Evolutionary conservation across 1,140 invertebrate genomes (phyloP).

Genomic region (Idris sp.): DNA sequence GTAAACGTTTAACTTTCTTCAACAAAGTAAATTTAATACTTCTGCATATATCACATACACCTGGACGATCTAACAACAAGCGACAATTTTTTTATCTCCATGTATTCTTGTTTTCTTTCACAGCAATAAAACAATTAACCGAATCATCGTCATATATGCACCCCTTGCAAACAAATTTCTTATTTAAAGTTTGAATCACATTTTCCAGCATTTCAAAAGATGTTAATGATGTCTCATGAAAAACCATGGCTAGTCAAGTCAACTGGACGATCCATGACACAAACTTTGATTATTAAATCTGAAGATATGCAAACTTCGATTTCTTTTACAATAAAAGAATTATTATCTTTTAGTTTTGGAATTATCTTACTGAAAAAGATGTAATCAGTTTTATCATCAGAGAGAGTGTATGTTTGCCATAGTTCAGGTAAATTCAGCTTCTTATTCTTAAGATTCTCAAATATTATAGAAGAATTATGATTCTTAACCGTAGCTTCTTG

Average conservation of each 20-base stretch:
- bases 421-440: too few species aligned
- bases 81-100: conserved; percentile 22
- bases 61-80: conserved; percentile 1
- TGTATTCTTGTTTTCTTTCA: conserved; percentile 6
- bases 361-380: too few species aligned
- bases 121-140: not conserved
- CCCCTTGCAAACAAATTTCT: conserved; percentile 9
- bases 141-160: conserved; percentile 2
- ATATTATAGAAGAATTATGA: too few species aligned
- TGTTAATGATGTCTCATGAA: conserved; percentile 5
- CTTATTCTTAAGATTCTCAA: too few species aligned
- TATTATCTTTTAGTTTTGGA: too few species aligned
- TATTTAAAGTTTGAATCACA: conserved; percentile 6
- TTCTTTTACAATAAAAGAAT: too few species aligned
- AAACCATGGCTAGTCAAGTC: not conserved
- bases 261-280: too few species aligned
- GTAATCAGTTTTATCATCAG: too few species aligned
- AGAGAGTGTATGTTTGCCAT: too few species aligned
- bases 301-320: too few species aligned
- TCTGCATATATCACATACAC: conserved; percentile 1
- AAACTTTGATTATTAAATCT: too few species aligned
- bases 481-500: too few species aligned
- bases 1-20: conserved; percentile 9
- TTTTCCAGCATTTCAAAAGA: conserved; percentile 6
- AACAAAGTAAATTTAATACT: not conserved